Conservation (phyloP, 64 coral and sea anemone species). For the Catalaphyllia jardinei region DNA sequence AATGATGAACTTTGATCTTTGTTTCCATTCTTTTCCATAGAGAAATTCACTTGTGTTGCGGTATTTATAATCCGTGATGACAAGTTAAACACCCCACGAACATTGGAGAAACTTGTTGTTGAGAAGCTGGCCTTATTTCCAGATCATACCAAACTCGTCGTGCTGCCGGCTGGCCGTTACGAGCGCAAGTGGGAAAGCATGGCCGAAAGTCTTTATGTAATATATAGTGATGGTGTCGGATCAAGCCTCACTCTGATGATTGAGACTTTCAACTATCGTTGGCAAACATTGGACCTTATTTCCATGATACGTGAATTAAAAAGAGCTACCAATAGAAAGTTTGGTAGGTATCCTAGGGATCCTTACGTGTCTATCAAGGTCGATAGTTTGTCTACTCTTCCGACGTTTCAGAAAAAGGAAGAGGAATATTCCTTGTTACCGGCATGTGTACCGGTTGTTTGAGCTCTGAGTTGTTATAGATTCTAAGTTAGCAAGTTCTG, state of each 20-base stretch:
- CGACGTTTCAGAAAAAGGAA: neutral
- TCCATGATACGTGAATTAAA: constrained; percentile 13
- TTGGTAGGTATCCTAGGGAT: no score
- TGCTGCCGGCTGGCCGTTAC: neutral
- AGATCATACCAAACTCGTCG: neutral
- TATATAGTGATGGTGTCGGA: no score
- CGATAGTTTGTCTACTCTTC: neutral
- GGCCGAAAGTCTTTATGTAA: constrained; percentile 10
- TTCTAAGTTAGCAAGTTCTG: no score
- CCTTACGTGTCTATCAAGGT: no score
- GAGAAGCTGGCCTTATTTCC: neutral
- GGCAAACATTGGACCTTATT: constrained; percentile 23
- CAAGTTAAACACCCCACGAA: neutral
- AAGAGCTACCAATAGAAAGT: neutral
- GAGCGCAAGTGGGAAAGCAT: neutral
- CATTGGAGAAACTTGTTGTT: neutral
- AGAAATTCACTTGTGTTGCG: neutral
- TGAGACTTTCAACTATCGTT: neutral
- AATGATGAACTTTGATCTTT: neutral
- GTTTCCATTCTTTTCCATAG: neutral
- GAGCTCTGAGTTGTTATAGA: neutral
- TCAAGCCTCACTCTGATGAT: neutral
- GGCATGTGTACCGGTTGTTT: no score
- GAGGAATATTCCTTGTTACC: no score
- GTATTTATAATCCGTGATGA: neutral